Conservation (phyloP, 1,140 invertebrate genomes). For the Maconellicoccus hirsutus region DNA sequence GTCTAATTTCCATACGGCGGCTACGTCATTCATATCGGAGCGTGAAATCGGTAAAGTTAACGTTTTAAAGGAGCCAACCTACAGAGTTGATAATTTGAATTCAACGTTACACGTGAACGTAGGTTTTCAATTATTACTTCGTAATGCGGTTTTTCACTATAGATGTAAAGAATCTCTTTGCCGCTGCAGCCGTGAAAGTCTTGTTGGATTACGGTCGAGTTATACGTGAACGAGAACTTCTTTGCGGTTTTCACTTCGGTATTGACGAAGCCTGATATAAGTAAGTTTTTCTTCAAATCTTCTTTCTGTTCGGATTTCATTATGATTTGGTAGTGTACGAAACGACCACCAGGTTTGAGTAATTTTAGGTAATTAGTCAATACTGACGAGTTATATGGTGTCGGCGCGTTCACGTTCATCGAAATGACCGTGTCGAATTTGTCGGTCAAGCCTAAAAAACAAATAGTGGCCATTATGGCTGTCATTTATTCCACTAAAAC, state of each 20-base stretch:
- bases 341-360: background rate
- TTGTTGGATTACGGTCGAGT: background rate
- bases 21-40: conserved; percentile 37
- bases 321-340: background rate
- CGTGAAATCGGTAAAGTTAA: background rate
- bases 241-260: too few species aligned
- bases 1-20: conserved; percentile 56
- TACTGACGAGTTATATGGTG: background rate
- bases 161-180: background rate
- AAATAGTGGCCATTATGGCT: background rate
- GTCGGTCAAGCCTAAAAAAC: background rate
- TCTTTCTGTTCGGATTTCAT: background rate
- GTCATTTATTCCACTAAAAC: background rate
- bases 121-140: background rate
- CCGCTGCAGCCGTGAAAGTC: background rate
- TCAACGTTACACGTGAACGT: background rate
- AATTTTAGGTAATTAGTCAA: background rate
- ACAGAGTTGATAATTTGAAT: background rate
- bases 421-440: background rate
- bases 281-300: background rate
- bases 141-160: background rate
- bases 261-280: background rate
- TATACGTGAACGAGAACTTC: background rate
- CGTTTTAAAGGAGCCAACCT: background rate
- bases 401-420: background rate